These are phyloP conservation scores for Buteo buteo DNA, from an alignment of 2,113 vertebrate species.

Conservation along the genomic window DNA sequence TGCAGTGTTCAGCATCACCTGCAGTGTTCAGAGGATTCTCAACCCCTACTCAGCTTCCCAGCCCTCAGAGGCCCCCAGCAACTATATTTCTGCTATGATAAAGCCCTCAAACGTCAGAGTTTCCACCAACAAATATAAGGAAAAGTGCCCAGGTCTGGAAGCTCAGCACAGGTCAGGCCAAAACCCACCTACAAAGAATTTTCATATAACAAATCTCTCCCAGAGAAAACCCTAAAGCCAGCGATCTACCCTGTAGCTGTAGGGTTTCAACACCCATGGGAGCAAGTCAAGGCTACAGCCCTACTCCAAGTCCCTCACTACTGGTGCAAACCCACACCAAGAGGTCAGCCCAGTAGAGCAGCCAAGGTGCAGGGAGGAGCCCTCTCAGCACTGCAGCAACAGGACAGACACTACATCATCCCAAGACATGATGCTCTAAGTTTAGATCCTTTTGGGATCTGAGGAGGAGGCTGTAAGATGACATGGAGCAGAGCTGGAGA, in stretches of 20 bases:
- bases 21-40: background rate
- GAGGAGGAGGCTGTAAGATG: background rate
- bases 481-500: background rate
- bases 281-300: background rate
- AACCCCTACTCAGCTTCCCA: background rate
- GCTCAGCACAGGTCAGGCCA: background rate
- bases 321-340: background rate
- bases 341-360: background rate
- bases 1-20: background rate
- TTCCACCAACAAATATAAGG: background rate
- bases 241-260: background rate
- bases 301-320: fast-evolving
- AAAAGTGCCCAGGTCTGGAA: background rate
- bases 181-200: background rate
- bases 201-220: background rate
- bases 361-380: background rate
- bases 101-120: background rate
- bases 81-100: background rate
- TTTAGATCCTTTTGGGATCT: background rate
- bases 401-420: background rate
- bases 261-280: background rate
- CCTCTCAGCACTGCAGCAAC: background rate
- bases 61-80: background rate
- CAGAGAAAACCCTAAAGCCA: background rate
- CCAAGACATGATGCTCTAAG: background rate